Evolutionary conservation across 2,888 invertebrate species (phyloP).

Genomic region (Unio pictorum): DNA sequence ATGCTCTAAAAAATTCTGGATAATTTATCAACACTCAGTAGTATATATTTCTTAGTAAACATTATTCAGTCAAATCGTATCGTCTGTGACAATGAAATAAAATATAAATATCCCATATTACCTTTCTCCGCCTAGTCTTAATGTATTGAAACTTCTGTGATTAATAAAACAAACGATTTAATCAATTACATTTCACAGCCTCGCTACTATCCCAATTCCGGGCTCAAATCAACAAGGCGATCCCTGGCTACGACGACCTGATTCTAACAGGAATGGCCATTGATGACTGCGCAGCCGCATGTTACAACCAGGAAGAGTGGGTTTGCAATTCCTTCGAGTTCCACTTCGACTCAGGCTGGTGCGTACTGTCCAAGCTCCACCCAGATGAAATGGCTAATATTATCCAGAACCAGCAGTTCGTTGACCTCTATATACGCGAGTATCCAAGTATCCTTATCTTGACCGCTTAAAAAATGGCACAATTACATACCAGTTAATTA

Average conservation of each 20-base stretch:
- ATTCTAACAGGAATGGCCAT: slow-evolving; percentile 47
- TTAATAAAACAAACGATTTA: not conserved
- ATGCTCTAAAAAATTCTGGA: too few species aligned
- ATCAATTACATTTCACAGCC: slow-evolving; percentile 17
- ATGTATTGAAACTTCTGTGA: not conserved
- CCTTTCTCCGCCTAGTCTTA: not conserved
- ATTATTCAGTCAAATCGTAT: too few species aligned
- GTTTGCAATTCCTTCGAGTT: slow-evolving; percentile 56
- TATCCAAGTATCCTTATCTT: not conserved
- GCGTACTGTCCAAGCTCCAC: slow-evolving; percentile 46
- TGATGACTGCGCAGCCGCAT: slow-evolving; percentile 55
- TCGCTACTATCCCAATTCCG: slow-evolving; percentile 33
- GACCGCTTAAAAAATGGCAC: not conserved
- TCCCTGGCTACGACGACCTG: slow-evolving; percentile 42
- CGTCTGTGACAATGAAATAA: too few species aligned
- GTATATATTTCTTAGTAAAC: too few species aligned
- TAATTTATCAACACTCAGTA: too few species aligned
- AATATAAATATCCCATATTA: not conserved
- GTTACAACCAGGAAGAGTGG: slow-evolving; percentile 41
- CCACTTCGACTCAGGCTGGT: slow-evolving; percentile 47
- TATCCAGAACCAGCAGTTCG: slow-evolving; percentile 21
- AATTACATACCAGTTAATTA: too few species aligned
- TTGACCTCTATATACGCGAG: slow-evolving; percentile 54
- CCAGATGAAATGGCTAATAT: slow-evolving; percentile 45
- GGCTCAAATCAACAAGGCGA: slow-evolving; percentile 34